Percentiles rank a stretch among this genome's conserved stretches.
Conservation (phyloP, 2,113 vertebrate genomes). For the Prionailurus bengalensis region DNA sequence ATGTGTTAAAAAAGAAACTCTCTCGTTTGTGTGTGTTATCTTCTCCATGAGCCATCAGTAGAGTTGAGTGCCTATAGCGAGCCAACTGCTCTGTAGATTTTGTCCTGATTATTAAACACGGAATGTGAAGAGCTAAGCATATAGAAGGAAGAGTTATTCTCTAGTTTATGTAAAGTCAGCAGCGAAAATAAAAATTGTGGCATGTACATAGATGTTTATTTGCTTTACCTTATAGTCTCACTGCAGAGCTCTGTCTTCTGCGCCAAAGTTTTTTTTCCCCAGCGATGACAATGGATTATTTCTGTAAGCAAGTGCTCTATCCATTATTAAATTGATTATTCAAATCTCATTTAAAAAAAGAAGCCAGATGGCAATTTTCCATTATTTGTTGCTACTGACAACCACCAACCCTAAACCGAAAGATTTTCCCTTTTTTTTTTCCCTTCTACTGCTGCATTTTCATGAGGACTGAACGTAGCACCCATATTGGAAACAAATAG, state of each 20-base stretch:
- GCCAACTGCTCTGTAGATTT: conserved; percentile 54
- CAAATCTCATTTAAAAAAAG: conserved; percentile 90
- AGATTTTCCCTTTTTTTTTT: conserved; percentile 80
- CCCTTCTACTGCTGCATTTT: conserved; percentile 65
- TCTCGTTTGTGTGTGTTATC: conserved; percentile 16
- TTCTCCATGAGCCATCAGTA: conserved; percentile 35
- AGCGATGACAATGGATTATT: conserved; percentile 87
- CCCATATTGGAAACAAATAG: conserved; percentile 79
- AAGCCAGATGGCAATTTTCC: conserved; percentile 91
- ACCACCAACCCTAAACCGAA: conserved; percentile 88
- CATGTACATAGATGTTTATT: conserved; percentile 51
- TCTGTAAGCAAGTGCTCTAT: conserved; percentile 87
- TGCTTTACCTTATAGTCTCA: conserved; percentile 67
- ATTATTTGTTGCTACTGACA: conserved; percentile 92
- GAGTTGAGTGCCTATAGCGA: conserved; percentile 68
- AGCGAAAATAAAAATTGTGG: conserved; percentile 75
- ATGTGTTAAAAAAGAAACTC: not conserved
- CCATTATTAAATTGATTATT: conserved; percentile 92
- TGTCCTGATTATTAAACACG: conserved; percentile 66
- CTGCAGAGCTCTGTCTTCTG: conserved; percentile 73
- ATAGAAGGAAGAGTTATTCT: conserved; percentile 44
- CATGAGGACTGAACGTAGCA: conserved; percentile 69
- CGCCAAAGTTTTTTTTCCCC: conserved; percentile 67
- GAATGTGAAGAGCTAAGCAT: conserved; percentile 71
- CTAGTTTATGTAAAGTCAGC: conserved; percentile 74